Percentiles rank a stretch among this genome's conserved stretches.
Evolutionary conservation across 2,113 vertebrate genomes (phyloP).

Genomic region (Eulemur macaco): DNA sequence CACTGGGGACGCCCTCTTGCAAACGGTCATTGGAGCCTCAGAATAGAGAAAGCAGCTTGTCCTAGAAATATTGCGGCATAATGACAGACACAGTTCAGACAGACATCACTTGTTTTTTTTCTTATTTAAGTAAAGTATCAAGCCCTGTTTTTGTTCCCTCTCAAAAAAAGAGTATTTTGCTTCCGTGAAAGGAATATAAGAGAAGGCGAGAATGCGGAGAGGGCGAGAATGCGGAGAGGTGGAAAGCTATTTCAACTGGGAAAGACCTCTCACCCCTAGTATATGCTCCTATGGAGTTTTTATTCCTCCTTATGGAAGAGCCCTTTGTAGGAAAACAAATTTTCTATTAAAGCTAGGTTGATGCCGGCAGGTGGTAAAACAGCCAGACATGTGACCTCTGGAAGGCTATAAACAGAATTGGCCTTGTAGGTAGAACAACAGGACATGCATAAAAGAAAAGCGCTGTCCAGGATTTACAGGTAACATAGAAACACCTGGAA

Average conservation of each 20-base stretch:
- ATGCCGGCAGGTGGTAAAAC: not conserved
- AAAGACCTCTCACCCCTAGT: not conserved
- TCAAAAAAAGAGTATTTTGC: not conserved
- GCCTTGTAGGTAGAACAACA: not conserved
- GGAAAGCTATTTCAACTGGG: not conserved
- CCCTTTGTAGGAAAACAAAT: not conserved
- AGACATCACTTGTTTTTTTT: not conserved
- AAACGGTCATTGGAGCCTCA: not conserved
- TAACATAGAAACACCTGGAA: not conserved
- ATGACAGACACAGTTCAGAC: not conserved
- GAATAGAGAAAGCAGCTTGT: not conserved
- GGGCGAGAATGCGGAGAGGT: not conserved
- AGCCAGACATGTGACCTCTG: not conserved
- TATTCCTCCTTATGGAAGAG: not conserved
- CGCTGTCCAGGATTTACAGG: not conserved
- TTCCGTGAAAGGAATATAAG: not conserved
- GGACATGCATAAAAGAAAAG: constrained; percentile 7
- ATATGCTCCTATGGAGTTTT: not conserved
- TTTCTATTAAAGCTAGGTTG: not conserved
- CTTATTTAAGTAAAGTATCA: not conserved
- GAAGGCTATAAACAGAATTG: constrained; percentile 25
- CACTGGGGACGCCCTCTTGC: not conserved
- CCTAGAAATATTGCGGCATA: not conserved
- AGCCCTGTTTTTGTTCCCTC: not conserved
- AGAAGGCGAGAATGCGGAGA: not conserved